Base-by-base conservation (phyloP, 2,113 vertebrate genomes). In the Brachyhypopomus gauderio region DNA sequence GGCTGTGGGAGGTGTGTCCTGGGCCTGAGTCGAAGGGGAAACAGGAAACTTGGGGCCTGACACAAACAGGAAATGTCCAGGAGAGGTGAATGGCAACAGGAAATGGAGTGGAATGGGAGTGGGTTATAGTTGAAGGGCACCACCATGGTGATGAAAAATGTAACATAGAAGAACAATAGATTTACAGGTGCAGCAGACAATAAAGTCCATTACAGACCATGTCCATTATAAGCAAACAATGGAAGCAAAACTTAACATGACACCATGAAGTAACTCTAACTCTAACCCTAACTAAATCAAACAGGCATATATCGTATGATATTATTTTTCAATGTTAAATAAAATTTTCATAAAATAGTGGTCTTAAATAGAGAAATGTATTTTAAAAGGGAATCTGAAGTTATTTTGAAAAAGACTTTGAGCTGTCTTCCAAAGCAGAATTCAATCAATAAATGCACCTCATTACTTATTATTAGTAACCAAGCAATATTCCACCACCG, bases 31-130 rank as follows among this genome's bases (percentile, higher is more conserved):
- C 0, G 81, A 79, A 83, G 88, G 85, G 83, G 90, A 86, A 87
- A 87, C 90, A 86, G 91, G 93, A 94, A 93, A 89, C 23, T n/a
- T 62, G 11, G 82, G 78, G 82, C 84, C 88, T 83, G 89, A 90
- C 88, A 92, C 86, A 92, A 94, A 94, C 92, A 94, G 93, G 93
- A 94, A 92, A 90, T 89, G 88, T 89, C 91, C 87, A 90, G 78
- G 85, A 90, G 89, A 90, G 89, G 81, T 78, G 86, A 91, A 90
- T 88, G 90, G 92, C 81, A 86, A 91, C 88, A 91, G 93, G 93
- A 94, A 94, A 92, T 78, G 84, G 86, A 90, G 85, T 85, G 90
- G 88, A 90, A 81, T 12, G 84, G 88, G 89, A 86, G 87, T 87
- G 56, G 85, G 87, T 88, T 82, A 90, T 88, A 89, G 89, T 89